phyloP scores from a whole-genome alignment of 2,113 vertebrate species.

The Agelaius tricolor region DNA sequence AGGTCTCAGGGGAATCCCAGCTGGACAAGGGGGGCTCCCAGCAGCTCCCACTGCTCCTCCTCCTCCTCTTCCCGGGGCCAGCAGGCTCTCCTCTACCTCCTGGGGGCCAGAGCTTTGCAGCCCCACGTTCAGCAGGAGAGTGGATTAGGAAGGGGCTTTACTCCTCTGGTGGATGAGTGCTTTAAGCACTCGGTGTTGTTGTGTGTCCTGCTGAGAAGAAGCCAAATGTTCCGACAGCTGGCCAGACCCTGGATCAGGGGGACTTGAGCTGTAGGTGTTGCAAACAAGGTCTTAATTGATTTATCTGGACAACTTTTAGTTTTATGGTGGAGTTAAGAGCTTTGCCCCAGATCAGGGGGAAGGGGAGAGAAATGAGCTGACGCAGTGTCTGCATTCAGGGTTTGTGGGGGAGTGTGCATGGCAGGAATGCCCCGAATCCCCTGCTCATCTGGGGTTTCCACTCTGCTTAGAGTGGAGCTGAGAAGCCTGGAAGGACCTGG shows the following conservation, averaged over 20 bases:
- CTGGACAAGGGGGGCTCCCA: background rate
- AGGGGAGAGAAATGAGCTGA: background rate
- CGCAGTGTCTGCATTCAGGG: accelerated
- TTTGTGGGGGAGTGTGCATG: background rate
- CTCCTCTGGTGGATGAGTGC: background rate
- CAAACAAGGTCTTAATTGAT: conserved; percentile 53
- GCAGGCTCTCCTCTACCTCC: background rate
- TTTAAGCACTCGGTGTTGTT: background rate
- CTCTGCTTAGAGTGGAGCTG: background rate
- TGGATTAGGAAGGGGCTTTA: conserved; percentile 56
- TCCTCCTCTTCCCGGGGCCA: background rate
- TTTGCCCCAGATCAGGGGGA: background rate
- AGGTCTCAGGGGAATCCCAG: background rate
- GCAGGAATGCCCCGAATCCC: background rate
- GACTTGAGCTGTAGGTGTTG: conserved; percentile 40
- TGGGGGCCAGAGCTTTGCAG: background rate
- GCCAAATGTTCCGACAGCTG: conserved; percentile 25
- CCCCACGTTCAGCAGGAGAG: background rate
- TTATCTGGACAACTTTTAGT: conserved; percentile 35
- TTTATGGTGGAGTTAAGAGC: background rate
- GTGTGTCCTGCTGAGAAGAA: conserved; percentile 38
- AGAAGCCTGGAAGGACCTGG: accelerated
- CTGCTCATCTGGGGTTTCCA: background rate
- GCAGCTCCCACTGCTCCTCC: background rate
- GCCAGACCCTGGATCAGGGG: background rate